phyloP scores from a whole-genome alignment of 1,140 invertebrate species.

The Cecropterus lyciades region DNA sequence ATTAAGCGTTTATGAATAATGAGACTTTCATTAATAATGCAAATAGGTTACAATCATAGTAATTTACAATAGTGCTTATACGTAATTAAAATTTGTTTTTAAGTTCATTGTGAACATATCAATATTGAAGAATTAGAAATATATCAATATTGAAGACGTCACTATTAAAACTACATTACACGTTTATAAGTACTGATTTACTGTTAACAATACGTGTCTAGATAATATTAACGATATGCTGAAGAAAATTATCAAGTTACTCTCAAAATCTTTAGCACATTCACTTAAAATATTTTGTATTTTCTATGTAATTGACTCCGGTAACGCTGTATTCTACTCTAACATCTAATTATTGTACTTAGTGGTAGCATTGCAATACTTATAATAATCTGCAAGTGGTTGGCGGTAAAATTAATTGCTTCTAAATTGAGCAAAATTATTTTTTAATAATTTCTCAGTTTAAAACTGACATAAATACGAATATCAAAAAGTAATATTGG shows the following conservation, averaged over 20 bases:
- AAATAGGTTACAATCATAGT: too few species aligned
- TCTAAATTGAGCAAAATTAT: slow-evolving; percentile 68
- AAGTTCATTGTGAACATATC: background rate
- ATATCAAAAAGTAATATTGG: too few species aligned
- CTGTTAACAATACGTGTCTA: background rate
- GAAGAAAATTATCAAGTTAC: slow-evolving; percentile 14
- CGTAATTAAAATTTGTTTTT: too few species aligned
- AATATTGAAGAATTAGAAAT: too few species aligned
- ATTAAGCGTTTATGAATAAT: too few species aligned
- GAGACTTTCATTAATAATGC: too few species aligned
- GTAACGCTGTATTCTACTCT: slow-evolving; percentile 59
- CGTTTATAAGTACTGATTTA: too few species aligned
- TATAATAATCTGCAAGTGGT: slow-evolving; percentile 3
- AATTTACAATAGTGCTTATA: too few species aligned
- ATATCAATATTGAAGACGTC: too few species aligned
- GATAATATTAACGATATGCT: slow-evolving; percentile 35
- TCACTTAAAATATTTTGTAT: slow-evolving; percentile 36
- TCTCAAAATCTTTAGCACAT: slow-evolving; percentile 30
- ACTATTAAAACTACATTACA: too few species aligned
- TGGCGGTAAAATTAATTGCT: slow-evolving; percentile 58
- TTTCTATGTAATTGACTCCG: slow-evolving; percentile 67
- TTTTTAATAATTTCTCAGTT: too few species aligned
- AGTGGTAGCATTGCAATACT: slow-evolving; percentile 57
- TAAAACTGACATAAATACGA: too few species aligned
- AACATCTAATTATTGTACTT: slow-evolving; percentile 73